phyloP scores from a whole-genome alignment of 92 coral and sea anemone species.

The Bergia sp. region DNA sequence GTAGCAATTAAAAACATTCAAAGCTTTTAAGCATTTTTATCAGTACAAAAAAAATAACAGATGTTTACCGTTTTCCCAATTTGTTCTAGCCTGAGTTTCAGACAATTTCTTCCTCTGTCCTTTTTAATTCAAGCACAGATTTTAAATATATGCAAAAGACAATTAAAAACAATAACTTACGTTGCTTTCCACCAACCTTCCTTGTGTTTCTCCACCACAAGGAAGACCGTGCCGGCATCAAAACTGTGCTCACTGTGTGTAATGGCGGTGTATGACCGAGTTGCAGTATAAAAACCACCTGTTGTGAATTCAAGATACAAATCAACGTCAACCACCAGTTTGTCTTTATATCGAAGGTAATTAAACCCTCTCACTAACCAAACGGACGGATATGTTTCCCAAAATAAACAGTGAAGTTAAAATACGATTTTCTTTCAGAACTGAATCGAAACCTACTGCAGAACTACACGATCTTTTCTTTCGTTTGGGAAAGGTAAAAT shows the following conservation, averaged over 20 bases:
- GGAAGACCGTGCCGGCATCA: background rate
- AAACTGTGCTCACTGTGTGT: slow-evolving; percentile 6
- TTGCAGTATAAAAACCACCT: background rate
- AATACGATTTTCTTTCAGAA: background rate
- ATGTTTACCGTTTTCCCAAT: background rate
- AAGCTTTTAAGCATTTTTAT: background rate
- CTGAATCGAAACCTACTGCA: background rate
- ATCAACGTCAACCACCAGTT: background rate
- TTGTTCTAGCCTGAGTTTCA: background rate
- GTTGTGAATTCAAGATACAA: background rate
- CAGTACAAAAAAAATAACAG: background rate
- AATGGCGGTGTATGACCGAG: background rate
- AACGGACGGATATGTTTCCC: background rate
- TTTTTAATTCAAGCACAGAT: background rate
- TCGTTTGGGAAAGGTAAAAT: background rate
- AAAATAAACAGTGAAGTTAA: background rate
- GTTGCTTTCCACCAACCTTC: slow-evolving; percentile 7
- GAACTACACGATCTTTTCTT: background rate
- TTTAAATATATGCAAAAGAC: background rate
- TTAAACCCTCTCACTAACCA: background rate
- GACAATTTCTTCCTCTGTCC: slow-evolving; percentile 4
- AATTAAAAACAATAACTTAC: background rate
- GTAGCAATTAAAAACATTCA: background rate
- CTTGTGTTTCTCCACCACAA: background rate
- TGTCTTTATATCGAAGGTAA: background rate